Evolutionary conservation across 2,113 vertebrate species (phyloP).

Genomic region (Paraplagusia blochii): DNA sequence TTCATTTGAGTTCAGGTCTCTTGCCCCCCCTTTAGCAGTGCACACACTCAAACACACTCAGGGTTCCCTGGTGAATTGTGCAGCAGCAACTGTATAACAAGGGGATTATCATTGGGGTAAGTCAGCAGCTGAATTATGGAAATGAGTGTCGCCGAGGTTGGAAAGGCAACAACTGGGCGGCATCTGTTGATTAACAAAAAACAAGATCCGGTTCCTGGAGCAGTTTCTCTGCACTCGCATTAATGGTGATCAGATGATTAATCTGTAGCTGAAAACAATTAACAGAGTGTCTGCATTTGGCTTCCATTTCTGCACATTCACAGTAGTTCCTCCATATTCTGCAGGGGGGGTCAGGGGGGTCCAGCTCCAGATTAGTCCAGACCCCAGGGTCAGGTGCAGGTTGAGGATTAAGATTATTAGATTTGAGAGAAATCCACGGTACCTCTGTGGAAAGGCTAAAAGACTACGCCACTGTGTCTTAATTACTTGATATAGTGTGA

Average conservation of each 20-base stretch:
- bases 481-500: background rate
- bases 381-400: conserved; percentile 1
- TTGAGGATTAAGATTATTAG: conserved; percentile 4
- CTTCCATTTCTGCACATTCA: no score
- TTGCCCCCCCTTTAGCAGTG: conserved; percentile 17
- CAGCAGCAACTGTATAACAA: conserved; percentile 45
- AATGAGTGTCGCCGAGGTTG: conserved; percentile 37
- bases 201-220: conserved; percentile 30
- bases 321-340: no score
- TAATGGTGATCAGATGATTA: conserved; percentile 50
- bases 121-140: conserved; percentile 66
- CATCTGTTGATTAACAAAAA: conserved; percentile 58
- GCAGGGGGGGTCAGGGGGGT: no score
- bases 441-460: no score
- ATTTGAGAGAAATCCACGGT: background rate
- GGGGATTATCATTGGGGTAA: conserved; percentile 69
- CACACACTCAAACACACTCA: conserved; percentile 2
- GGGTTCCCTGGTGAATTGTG: conserved; percentile 43
- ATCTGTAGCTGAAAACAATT: conserved; percentile 38
- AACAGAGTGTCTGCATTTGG: no score
- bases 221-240: conserved; percentile 33
- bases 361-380: background rate
- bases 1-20: conserved; percentile 51
- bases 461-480: background rate
- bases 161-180: conserved; percentile 46